Conservation (phyloP, 2,888 invertebrate species). For the Chesias legatella region DNA sequence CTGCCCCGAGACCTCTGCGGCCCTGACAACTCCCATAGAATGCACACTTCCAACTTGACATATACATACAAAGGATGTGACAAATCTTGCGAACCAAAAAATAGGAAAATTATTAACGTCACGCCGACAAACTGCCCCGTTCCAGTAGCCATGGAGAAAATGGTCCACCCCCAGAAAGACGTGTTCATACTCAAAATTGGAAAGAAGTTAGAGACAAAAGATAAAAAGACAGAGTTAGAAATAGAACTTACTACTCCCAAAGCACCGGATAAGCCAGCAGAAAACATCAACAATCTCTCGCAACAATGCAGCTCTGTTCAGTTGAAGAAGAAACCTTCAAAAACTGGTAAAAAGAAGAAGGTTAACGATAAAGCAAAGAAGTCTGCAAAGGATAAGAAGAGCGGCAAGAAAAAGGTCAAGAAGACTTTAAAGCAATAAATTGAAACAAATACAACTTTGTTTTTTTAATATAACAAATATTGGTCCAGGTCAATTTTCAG, state of each 20-base stretch:
- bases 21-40: conserved; percentile 44
- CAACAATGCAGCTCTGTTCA: conserved; percentile 52
- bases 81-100: conserved; percentile 44
- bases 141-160: conserved; percentile 63
- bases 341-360: conserved; percentile 33
- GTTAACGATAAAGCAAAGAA: conserved; percentile 29
- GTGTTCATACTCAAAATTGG: conserved; percentile 74
- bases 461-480: conserved; percentile 2
- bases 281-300: conserved; percentile 33
- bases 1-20: conserved; percentile 52
- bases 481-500: no score
- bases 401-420: conserved; percentile 29
- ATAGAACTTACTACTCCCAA: conserved; percentile 72
- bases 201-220: conserved; percentile 67
- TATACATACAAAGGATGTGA: conserved; percentile 57
- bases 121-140: conserved; percentile 66
- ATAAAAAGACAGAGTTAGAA: conserved; percentile 71
- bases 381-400: conserved; percentile 33
- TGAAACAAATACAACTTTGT: conserved; percentile 9
- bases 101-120: conserved; percentile 55
- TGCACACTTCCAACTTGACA: conserved; percentile 58
- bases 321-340: conserved; percentile 28
- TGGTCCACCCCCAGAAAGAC: conserved; percentile 59
- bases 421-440: conserved; percentile 36
- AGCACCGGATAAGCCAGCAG: conserved; percentile 41